Conservation (phyloP, 2,888 invertebrate genomes). For the Aphelenchoides bicaudatus region DNA sequence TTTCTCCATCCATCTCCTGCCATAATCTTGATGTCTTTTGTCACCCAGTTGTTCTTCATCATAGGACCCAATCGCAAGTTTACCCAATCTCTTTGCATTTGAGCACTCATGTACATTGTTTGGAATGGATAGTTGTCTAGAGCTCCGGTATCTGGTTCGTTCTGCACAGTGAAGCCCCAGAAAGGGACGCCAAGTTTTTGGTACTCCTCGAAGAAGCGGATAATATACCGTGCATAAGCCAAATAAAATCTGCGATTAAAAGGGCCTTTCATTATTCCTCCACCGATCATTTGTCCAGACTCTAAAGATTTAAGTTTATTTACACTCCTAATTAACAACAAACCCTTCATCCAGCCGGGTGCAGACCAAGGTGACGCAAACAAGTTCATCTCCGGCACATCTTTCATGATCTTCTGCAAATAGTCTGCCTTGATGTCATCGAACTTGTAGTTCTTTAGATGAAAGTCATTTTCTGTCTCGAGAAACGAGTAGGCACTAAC, state of each 20-base stretch:
- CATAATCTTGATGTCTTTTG: constrained; percentile 32
- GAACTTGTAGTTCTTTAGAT: constrained; percentile 68
- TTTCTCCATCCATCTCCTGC: constrained; percentile 16
- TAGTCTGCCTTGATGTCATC: constrained; percentile 63
- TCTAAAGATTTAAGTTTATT: constrained; percentile 62
- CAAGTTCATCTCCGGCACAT: constrained; percentile 53
- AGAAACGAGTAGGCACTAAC: constrained; percentile 76
- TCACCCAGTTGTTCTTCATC: constrained; percentile 19
- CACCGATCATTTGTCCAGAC: constrained; percentile 62
- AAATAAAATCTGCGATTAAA: constrained; percentile 69
- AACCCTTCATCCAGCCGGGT: constrained; percentile 62
- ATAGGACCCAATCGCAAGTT: constrained; percentile 24
- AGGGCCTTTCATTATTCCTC: constrained; percentile 67
- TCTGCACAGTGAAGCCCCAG: constrained; percentile 82
- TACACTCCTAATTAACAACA: constrained; percentile 65
- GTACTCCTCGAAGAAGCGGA: constrained; percentile 75
- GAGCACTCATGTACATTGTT: constrained; percentile 68
- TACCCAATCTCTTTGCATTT: constrained; percentile 33
- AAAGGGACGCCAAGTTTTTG: constrained; percentile 66
- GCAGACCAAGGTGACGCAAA: constrained; percentile 66
- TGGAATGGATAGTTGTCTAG: constrained; percentile 67
- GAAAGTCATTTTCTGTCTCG: constrained; percentile 65
- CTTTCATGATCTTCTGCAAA: neutral
- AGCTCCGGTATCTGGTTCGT: constrained; percentile 66
- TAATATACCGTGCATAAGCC: constrained; percentile 75